These are phyloP conservation scores for Eumeta japonica DNA, from an alignment of 1,140 invertebrate species.

Conservation along the genomic window DNA sequence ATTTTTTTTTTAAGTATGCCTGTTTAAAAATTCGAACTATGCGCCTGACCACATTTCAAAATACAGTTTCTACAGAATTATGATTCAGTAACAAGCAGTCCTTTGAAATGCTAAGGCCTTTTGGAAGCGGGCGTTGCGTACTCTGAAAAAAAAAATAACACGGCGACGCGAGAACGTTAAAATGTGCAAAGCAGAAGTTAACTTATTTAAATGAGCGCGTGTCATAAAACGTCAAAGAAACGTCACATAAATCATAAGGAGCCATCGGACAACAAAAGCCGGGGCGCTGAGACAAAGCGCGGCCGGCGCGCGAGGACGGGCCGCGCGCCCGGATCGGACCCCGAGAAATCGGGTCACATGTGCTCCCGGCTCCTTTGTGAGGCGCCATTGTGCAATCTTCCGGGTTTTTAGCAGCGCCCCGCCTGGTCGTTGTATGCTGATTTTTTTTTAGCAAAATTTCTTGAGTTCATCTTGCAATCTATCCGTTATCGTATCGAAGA, in stretches of 20 bases:
- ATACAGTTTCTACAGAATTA: slow-evolving; percentile 45
- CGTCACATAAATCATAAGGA: slow-evolving; percentile 53
- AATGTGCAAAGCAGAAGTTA: slow-evolving; percentile 51
- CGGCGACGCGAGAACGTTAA: too few species aligned
- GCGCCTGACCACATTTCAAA: too few species aligned
- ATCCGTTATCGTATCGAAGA: not conserved
- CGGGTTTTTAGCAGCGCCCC: slow-evolving; percentile 37
- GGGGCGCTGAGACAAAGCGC: slow-evolving; percentile 31
- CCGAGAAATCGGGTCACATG: slow-evolving; percentile 53
- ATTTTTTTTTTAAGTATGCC: too few species aligned
- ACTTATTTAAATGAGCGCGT: slow-evolving; percentile 52
- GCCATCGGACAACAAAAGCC: not conserved
- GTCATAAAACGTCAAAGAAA: slow-evolving; percentile 52
- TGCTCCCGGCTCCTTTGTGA: slow-evolving; percentile 22
- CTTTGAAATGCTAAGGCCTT: slow-evolving; percentile 48
- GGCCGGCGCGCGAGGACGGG: slow-evolving; percentile 37
- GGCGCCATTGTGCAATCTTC: slow-evolving; percentile 47
- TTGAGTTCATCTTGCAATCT: too few species aligned
- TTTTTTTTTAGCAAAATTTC: too few species aligned
- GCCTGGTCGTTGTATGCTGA: too few species aligned
- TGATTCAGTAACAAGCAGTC: slow-evolving; percentile 57
- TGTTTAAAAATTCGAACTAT: too few species aligned
- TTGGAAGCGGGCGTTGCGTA: slow-evolving; percentile 30
- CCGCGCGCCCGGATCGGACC: slow-evolving; percentile 26
- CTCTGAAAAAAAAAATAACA: slow-evolving; percentile 47